These are phyloP conservation scores for Melanocharis versteri DNA, from an alignment of 2,113 vertebrate species.

Conservation along the genomic window DNA sequence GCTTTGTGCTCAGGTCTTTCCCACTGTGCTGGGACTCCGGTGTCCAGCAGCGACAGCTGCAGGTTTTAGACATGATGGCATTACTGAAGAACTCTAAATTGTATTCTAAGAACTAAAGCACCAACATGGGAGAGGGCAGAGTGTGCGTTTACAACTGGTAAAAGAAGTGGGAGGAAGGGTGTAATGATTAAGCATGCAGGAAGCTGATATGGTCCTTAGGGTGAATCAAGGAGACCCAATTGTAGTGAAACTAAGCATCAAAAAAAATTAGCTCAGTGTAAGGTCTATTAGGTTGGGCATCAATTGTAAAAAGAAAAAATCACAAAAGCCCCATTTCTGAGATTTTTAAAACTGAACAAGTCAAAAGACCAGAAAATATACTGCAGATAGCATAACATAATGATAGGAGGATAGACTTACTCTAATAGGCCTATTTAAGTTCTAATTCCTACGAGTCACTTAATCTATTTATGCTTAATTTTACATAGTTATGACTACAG, in stretches of 20 bases:
- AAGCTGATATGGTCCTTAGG: fast-evolving
- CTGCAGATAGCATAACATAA: neutral
- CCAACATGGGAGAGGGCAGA: neutral
- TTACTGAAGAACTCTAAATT: neutral
- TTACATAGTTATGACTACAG: slow-evolving; percentile 46
- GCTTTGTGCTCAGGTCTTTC: neutral
- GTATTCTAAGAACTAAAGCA: neutral
- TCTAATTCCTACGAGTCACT: neutral
- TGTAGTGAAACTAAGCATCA: neutral
- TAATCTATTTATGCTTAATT: slow-evolving; percentile 48
- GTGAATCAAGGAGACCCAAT: neutral
- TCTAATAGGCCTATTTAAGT: neutral
- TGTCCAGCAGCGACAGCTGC: neutral
- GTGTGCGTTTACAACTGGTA: fast-evolving
- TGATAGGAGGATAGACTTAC: neutral
- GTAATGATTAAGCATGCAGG: neutral
- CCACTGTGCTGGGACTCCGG: fast-evolving
- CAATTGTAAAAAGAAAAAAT: neutral
- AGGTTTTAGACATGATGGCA: neutral
- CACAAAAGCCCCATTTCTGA: neutral
- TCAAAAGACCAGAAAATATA: slow-evolving; percentile 26
- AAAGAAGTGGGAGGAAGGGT: neutral
- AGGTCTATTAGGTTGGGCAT: neutral
- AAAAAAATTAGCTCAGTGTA: neutral
- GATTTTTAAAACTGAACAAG: neutral